Percentiles rank a stretch among this genome's conserved stretches.
Conservation (phyloP, 1,140 invertebrate genomes). For the Microplitis mediator region DNA sequence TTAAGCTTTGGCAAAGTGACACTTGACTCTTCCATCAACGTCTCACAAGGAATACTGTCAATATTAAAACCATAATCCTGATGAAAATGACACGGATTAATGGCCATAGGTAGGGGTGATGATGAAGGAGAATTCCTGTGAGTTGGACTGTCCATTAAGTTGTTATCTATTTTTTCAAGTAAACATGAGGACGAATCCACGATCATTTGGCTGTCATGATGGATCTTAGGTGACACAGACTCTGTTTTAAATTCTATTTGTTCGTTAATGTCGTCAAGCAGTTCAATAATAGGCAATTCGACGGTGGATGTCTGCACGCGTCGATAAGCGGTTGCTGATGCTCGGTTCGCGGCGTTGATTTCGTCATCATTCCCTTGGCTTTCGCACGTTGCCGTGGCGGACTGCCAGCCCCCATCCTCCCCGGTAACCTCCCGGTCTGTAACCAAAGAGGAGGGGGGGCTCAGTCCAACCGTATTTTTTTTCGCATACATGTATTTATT, state of each 20-base stretch:
- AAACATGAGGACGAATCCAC: slow-evolving; percentile 48
- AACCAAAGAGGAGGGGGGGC: slow-evolving; percentile 65
- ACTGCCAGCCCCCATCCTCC: slow-evolving; percentile 62
- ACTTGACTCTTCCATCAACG: not conserved
- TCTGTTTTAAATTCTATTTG: slow-evolving; percentile 54
- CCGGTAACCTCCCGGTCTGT: slow-evolving; percentile 62
- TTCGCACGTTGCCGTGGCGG: slow-evolving; percentile 45
- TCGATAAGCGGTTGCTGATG: slow-evolving; percentile 24
- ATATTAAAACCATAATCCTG: slow-evolving; percentile 1
- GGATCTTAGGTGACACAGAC: slow-evolving; percentile 51
- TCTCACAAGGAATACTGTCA: not conserved
- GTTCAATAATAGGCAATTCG: slow-evolving; percentile 54
- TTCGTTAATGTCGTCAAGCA: slow-evolving; percentile 56
- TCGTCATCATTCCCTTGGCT: slow-evolving; percentile 31
- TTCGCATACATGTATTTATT: not conserved
- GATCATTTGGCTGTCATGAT: slow-evolving; percentile 10
- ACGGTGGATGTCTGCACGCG: not conserved
- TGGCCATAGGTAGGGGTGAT: too few relatives aligned
- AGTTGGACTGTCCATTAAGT: not conserved
- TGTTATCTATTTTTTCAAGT: slow-evolving; percentile 32
- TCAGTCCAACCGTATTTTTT: slow-evolving; percentile 54
- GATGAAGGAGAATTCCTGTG: not conserved
- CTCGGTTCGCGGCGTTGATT: slow-evolving; percentile 30
- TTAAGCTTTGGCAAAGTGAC: not conserved
- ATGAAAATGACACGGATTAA: slow-evolving; percentile 6